A percentile compares a stretch with the other conserved stretches of the same genome.
Evolutionary conservation across 2,113 vertebrate species (phyloP).

Genomic region (Fukomys damarensis): DNA sequence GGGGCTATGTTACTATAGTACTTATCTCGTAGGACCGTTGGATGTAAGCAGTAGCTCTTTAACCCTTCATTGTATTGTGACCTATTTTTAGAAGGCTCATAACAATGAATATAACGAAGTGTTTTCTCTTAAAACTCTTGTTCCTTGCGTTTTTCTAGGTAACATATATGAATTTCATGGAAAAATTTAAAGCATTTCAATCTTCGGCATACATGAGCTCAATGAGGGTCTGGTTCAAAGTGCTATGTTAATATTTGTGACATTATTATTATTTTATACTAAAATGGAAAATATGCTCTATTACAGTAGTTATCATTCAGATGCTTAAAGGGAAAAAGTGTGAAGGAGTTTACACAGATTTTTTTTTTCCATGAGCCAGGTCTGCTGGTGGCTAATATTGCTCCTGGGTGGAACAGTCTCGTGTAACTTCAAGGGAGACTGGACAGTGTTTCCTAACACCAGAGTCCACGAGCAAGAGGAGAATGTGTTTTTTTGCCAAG

Average conservation of each 20-base stretch:
- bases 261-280: not conserved
- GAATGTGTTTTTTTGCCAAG: not conserved
- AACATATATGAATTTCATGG: not conserved
- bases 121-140: not conserved
- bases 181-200: not conserved
- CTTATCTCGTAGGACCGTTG: not conserved
- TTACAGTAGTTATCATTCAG: not conserved
- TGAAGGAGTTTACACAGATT: not conserved
- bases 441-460: not conserved
- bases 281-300: conserved; percentile 4
- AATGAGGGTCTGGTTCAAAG: not conserved
- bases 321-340: not conserved
- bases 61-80: not conserved
- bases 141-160: not conserved
- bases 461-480: not conserved
- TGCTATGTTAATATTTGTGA: not conserved
- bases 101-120: not conserved
- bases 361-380: not conserved
- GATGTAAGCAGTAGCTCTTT: not conserved
- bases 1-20: not conserved
- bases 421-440: not conserved
- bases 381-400: not conserved
- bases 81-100: not conserved
- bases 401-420: not conserved
- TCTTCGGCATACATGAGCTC: not conserved